A percentile compares a stretch with the other conserved stretches of the same genome.
phyloP scores from a whole-genome alignment of 2,888 invertebrate species.

The Atethmia centrago region DNA sequence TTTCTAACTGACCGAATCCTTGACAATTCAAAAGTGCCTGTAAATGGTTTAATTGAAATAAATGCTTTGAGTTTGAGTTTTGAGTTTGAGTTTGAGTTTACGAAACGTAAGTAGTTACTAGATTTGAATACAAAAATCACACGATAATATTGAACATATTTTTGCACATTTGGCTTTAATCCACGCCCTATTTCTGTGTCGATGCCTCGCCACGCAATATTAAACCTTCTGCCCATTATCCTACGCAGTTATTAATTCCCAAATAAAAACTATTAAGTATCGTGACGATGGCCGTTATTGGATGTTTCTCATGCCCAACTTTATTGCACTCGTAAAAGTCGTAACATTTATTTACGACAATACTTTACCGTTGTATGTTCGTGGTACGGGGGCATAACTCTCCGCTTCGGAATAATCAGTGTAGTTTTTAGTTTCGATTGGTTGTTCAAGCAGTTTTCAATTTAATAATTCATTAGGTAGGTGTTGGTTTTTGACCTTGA shows the following conservation, averaged over 20 bases:
- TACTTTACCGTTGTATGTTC: conserved; percentile 73
- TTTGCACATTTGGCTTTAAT: conserved; percentile 22
- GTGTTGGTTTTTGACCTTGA: conserved; percentile 61
- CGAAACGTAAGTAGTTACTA: neutral
- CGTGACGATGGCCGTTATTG: conserved; percentile 73
- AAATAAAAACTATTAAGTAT: conserved; percentile 74
- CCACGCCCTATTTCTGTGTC: conserved; percentile 17
- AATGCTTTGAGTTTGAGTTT: too few relatives aligned
- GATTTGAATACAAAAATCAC: neutral
- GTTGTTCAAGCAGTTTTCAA: conserved; percentile 53
- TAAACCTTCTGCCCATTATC: conserved; percentile 49
- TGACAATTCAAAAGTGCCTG: too few relatives aligned
- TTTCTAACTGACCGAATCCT: too few relatives aligned
- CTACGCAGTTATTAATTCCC: conserved; percentile 67
- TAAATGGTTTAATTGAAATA: too few relatives aligned
- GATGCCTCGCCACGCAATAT: neutral
- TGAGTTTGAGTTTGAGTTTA: too few relatives aligned
- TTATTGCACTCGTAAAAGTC: conserved; percentile 72
- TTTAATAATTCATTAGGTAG: conserved; percentile 60
- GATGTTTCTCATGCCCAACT: conserved; percentile 72
- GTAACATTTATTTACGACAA: conserved; percentile 72
- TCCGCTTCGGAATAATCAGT: conserved; percentile 64
- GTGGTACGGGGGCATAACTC: conserved; percentile 70
- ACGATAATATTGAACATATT: neutral
- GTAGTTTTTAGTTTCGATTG: conserved; percentile 63